Conservation (phyloP, 2,113 vertebrate species). For the Aptenodytes forsteri region DNA sequence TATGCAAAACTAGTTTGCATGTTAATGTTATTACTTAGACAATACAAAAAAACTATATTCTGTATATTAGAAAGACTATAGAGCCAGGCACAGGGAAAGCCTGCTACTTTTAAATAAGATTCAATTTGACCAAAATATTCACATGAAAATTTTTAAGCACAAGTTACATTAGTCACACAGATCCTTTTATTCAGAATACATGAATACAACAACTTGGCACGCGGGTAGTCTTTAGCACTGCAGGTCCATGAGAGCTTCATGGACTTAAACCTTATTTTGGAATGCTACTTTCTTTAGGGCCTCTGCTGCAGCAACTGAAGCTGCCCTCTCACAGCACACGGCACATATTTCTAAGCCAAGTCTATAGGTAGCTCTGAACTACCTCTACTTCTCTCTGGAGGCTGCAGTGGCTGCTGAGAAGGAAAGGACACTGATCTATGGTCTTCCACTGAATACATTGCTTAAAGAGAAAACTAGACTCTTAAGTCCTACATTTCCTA, state of each 20-base stretch:
- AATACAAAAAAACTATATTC: rapidly evolving
- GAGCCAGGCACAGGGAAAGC: neutral
- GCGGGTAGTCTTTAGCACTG: neutral
- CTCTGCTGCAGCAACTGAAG: neutral
- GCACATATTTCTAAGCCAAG: neutral
- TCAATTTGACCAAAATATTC: neutral
- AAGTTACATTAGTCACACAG: neutral
- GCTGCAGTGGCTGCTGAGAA: neutral
- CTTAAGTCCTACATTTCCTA: neutral
- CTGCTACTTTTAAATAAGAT: neutral
- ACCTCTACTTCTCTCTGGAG: neutral
- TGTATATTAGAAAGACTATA: neutral
- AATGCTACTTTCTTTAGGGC: neutral
- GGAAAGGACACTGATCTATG: neutral
- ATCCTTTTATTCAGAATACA: neutral
- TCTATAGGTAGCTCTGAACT: neutral
- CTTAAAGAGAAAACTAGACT: neutral
- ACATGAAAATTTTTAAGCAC: neutral
- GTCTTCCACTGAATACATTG: neutral
- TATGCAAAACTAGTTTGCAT: neutral
- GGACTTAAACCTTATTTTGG: neutral
- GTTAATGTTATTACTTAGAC: neutral
- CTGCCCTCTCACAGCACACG: rapidly evolving
- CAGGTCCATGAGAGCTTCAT: neutral
- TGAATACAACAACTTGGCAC: neutral